A percentile compares a stretch with the other conserved stretches of the same genome.
Evolutionary conservation across 2,113 vertebrate genomes (phyloP).

Genomic region (Albula goreensis): DNA sequence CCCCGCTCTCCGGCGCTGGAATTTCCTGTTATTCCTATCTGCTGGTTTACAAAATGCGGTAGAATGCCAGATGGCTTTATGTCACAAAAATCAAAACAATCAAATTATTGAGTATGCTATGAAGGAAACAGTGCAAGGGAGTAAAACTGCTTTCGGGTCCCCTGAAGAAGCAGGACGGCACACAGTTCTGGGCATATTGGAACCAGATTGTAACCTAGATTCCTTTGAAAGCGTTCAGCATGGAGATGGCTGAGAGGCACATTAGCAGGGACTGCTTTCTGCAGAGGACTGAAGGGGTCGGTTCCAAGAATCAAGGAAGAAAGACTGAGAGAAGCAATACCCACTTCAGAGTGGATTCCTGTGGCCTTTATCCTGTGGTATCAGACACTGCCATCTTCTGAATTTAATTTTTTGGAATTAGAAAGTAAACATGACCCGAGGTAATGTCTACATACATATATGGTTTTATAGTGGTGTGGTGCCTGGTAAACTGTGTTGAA

Average conservation of each 20-base stretch:
- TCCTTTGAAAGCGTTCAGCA: slow-evolving; percentile 33
- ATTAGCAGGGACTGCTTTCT: background rate
- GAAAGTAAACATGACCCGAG: no score
- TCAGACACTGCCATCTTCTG: no score
- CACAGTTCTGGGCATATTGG: slow-evolving; percentile 51
- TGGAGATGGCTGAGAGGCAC: background rate
- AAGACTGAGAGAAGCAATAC: no score
- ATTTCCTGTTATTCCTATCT: background rate
- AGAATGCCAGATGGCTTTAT: background rate
- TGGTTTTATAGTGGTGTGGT: no score
- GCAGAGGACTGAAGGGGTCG: no score
- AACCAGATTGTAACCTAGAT: slow-evolving; percentile 65
- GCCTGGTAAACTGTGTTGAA: no score
- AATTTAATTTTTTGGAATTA: no score
- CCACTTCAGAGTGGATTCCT: no score
- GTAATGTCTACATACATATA: no score
- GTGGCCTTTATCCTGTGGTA: no score
- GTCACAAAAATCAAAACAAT: slow-evolving; percentile 15
- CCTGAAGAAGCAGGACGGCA: background rate
- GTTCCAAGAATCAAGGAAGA: background rate
- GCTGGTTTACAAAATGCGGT: background rate
- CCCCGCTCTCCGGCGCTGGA: background rate
- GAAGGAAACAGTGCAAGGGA: slow-evolving; percentile 25
- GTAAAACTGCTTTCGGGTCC: background rate
- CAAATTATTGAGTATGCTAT: background rate